These are phyloP conservation scores for Piscicola geometra DNA, from an alignment of 2,888 invertebrate species.

Conservation along the genomic window DNA sequence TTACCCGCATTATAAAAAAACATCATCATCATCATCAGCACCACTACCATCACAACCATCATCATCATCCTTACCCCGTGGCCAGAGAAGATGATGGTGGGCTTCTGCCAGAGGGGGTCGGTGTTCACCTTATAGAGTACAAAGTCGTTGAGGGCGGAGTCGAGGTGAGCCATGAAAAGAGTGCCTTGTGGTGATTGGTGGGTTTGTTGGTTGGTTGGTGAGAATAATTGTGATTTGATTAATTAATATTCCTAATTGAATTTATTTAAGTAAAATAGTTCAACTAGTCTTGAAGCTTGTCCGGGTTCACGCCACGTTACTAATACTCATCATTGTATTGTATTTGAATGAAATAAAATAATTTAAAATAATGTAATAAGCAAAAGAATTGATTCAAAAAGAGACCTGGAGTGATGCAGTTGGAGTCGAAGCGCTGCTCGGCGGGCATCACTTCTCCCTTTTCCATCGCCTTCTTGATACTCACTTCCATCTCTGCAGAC, in stretches of 20 bases:
- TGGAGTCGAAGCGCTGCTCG: conserved; percentile 85
- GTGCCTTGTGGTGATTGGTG: conserved; percentile 52
- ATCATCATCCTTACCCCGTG: conserved; percentile 68
- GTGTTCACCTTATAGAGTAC: conserved; percentile 72
- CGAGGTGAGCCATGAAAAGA: conserved; percentile 82
- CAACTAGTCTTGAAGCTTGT: not conserved
- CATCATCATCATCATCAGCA: too few relatives aligned
- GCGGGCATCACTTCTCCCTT: conserved; percentile 74
- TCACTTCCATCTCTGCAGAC: conserved; percentile 76
- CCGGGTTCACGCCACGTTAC: too few relatives aligned
- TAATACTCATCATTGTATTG: too few relatives aligned
- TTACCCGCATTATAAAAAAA: too few relatives aligned
- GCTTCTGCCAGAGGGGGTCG: conserved; percentile 80
- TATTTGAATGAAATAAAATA: too few relatives aligned
- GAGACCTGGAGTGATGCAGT: conserved; percentile 96
- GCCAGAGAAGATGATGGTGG: conserved; percentile 81
- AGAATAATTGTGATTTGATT: not conserved
- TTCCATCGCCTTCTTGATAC: conserved; percentile 69
- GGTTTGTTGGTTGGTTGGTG: too few relatives aligned
- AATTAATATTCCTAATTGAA: too few relatives aligned
- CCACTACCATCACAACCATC: too few relatives aligned
- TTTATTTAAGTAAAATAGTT: too few relatives aligned
- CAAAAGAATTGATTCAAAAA: too few relatives aligned
- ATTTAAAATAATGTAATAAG: too few relatives aligned
- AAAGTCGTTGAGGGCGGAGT: conserved; percentile 80